Base-by-base conservation (phyloP, 2,797 vertebrate species). In the Margarornis squamiger region DNA sequence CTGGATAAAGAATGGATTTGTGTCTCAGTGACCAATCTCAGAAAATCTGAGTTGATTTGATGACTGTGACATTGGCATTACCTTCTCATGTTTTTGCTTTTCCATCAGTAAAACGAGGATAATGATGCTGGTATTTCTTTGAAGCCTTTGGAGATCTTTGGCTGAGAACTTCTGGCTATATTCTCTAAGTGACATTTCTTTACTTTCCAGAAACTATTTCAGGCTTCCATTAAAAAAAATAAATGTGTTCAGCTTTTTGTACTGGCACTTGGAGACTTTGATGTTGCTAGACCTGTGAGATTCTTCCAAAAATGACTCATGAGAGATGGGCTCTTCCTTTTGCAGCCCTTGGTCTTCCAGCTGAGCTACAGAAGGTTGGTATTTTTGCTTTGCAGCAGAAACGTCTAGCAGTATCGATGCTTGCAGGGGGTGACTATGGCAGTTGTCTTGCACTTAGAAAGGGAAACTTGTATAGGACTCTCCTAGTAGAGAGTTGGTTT, bases 1-100 rank as follows among this genome's bases (percentile, higher is more conserved):
- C 61, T 70, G 58, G 63, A 78, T 94, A 71, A 95, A 88, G 90
- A 91, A 81, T 48, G 21, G 67, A 72, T 95, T 88, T 83, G 21
- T 63, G 52, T 79, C 74, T 88, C 45, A 52, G 52, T 5, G 49
- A 92, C 71, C 67, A 87, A 65, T 79, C 55, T 77, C 43, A 87
- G 59, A 36, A 93, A 88, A 90, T 89, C 66, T 36, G 41, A 73
- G 48, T 73, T 76, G 41, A 78, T 72, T 46, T 83, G 41, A 79
- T 93, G 85, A 79, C 59, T 26, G 55, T 77, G 87, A 75, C 72
- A 66, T n/a, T 87, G 67, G 36, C 21, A 61, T 87, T 84, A 73
- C 65, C n/a, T 86, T 81, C 48, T 45, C 20, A 54, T 57, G 27
- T 49, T 77, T 92, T 94, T 1, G 0, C 45, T 92, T 92, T 71